Conservation (phyloP, 2,113 vertebrate species). For the Eudyptes chrysolophus region DNA sequence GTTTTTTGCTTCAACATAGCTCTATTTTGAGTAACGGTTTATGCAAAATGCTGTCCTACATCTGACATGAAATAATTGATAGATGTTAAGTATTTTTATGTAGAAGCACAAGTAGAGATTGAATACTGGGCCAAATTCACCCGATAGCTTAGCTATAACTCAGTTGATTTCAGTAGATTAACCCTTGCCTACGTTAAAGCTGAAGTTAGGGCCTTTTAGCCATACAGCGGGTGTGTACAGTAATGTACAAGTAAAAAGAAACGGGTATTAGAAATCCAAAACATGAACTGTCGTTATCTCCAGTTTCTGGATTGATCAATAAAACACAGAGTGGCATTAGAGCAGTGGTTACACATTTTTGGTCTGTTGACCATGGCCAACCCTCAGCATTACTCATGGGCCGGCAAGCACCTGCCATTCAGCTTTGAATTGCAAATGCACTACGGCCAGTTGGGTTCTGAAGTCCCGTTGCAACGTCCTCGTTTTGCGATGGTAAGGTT, state of each 20-base stretch:
- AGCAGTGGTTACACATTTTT: background rate
- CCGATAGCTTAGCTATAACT: background rate
- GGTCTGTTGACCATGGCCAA: background rate
- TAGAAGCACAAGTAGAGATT: background rate
- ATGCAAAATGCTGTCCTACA: background rate
- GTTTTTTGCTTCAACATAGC: background rate
- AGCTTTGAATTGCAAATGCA: background rate
- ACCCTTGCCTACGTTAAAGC: background rate
- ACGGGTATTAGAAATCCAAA: background rate
- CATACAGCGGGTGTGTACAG: background rate
- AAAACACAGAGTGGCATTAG: background rate
- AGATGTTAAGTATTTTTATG: background rate
- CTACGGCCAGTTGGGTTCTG: background rate
- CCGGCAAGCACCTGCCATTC: background rate
- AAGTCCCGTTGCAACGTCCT: rapidly evolving
- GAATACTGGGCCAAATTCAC: background rate
- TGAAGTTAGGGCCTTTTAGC: background rate
- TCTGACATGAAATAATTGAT: background rate
- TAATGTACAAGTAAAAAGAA: background rate
- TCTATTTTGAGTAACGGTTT: background rate
- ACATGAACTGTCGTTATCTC: background rate
- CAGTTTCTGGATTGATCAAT: background rate
- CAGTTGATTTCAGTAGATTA: background rate
- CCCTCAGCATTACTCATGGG: background rate
- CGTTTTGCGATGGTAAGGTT: rapidly evolving